Percentiles rank a stretch among this genome's conserved stretches.
These are phyloP conservation scores for Archaeoteleia sp. DNA, from an alignment of 2,888 invertebrate species.

Conservation along the genomic window DNA sequence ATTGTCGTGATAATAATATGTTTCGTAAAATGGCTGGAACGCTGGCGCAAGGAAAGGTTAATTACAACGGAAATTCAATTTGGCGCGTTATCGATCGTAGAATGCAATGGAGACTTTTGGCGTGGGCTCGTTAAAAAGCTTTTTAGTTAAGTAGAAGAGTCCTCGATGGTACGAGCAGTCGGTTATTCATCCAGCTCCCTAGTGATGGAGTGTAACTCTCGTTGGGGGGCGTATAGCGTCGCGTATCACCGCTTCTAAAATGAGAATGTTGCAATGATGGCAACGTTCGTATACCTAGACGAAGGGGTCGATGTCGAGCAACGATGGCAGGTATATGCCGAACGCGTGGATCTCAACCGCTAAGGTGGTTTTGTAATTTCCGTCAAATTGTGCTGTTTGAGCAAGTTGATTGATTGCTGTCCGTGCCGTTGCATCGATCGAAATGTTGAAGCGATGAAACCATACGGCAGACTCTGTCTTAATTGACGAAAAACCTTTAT, in stretches of 20 bases:
- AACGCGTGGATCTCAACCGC: conserved; percentile 29
- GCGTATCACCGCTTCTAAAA: background rate
- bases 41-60: conserved; percentile 1
- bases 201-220: background rate
- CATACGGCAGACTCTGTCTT: too few relatives aligned
- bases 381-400: conserved; percentile 50
- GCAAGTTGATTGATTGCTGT: conserved; percentile 49
- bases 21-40: too few relatives aligned
- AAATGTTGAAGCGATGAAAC: too few relatives aligned
- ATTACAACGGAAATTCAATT: conserved; percentile 17
- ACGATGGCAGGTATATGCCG: conserved; percentile 9
- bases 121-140: conserved; percentile 60
- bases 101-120: conserved; percentile 26
- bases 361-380: conserved; percentile 60
- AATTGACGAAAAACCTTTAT: too few relatives aligned
- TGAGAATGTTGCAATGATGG: background rate
- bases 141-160: conserved; percentile 59
- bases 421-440: conserved; percentile 45
- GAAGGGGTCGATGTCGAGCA: conserved; percentile 2
- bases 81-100: conserved; percentile 7
- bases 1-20: too few relatives aligned
- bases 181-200: background rate
- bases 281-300: too few relatives aligned
- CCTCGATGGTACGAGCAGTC: conserved; percentile 13
- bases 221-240: background rate